A percentile compares a stretch with the other conserved stretches of the same genome.
phyloP scores from a whole-genome alignment of 2,797 vertebrate genomes.

The Alouatta caraya region DNA sequence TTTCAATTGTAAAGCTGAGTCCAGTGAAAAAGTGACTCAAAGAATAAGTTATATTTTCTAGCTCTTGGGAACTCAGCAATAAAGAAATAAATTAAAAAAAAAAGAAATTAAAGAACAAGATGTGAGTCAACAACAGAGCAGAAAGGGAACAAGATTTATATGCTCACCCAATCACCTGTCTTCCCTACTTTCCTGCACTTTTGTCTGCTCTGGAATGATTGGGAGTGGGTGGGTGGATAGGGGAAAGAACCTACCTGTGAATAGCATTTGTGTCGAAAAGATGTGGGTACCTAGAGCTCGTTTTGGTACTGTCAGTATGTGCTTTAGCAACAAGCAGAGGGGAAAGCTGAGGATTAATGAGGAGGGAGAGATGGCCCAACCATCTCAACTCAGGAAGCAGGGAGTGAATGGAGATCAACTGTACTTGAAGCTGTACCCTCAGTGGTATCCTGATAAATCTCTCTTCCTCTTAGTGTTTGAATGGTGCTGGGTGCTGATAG shows the following conservation, averaged over 20 bases:
- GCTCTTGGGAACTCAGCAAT: background rate
- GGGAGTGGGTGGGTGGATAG: background rate
- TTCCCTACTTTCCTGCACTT: background rate
- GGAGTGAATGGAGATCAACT: background rate
- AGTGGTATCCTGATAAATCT: fast-evolving
- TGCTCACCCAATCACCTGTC: background rate
- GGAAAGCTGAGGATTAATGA: background rate
- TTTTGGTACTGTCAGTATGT: background rate
- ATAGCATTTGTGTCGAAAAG: background rate
- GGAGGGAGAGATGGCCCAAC: too few relatives aligned
- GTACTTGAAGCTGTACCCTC: background rate
- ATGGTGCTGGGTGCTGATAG: background rate
- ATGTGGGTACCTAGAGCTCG: background rate
- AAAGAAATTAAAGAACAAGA: background rate
- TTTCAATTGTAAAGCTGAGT: background rate
- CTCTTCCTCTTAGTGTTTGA: background rate
- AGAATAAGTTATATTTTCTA: background rate
- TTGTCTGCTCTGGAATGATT: background rate
- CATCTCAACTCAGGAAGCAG: background rate
- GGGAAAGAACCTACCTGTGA: background rate
- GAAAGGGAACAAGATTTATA: background rate
- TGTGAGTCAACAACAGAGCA: background rate
- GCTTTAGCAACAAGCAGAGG: background rate
- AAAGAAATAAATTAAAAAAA: background rate
- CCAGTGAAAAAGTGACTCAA: background rate